A percentile compares a stretch with the other conserved stretches of the same genome.
Evolutionary conservation across 1,140 invertebrate species (phyloP).

Genomic region (Trichonephila inaurata): DNA sequence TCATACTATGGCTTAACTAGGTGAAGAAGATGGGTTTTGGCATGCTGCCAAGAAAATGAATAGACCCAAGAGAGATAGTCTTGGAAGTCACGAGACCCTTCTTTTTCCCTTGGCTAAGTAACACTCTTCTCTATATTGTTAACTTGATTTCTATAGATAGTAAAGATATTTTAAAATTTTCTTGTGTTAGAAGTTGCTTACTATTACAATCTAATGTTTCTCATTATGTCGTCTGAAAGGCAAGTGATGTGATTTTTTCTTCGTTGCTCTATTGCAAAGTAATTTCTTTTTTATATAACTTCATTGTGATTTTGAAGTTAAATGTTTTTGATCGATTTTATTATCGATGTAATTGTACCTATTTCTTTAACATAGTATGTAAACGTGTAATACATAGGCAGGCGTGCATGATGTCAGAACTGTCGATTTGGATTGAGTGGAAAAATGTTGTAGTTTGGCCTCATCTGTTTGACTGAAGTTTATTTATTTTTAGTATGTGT

Average conservation of each 20-base stretch:
- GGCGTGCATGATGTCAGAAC: background rate
- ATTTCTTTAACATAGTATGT: conserved; percentile 9
- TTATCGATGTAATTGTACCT: background rate
- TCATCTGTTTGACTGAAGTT: background rate
- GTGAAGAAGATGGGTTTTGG: no score
- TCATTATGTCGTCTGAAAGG: background rate
- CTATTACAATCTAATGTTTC: background rate
- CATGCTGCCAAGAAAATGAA: no score
- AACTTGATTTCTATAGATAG: no score
- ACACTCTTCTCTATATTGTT: no score
- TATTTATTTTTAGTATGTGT: no score
- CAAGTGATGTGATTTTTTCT: background rate
- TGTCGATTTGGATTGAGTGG: background rate
- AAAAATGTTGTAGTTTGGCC: background rate
- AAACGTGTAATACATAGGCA: background rate
- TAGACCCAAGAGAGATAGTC: no score
- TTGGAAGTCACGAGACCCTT: no score
- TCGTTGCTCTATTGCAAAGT: background rate
- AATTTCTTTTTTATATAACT: background rate
- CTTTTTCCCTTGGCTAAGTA: no score
- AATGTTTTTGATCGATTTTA: conserved; percentile 3
- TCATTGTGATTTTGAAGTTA: conserved; percentile 2
- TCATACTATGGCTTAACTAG: background rate
- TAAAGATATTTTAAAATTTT: background rate
- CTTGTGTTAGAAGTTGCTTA: background rate